Evolutionary conservation across 2,797 vertebrate genomes (phyloP).

Genomic region (Malurus splendens): DNA sequence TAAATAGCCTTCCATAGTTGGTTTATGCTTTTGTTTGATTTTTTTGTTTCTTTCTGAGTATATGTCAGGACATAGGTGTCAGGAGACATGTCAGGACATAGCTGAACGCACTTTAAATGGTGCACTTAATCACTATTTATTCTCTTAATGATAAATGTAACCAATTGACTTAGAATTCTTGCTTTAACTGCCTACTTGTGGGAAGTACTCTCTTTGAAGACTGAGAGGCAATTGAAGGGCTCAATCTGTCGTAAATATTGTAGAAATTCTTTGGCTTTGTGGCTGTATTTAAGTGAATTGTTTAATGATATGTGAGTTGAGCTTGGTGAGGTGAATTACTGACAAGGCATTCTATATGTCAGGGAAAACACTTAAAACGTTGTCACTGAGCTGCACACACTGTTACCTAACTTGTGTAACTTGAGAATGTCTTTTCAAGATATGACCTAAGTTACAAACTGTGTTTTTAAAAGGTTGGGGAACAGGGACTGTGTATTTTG

Average conservation of each 20-base stretch:
- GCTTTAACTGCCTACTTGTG: not conserved
- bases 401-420: not conserved
- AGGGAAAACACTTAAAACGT: not conserved
- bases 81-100: not conserved
- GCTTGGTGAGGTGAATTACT: not conserved
- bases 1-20: not conserved
- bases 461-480: not conserved
- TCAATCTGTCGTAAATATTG: not conserved
- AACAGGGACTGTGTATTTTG: not conserved
- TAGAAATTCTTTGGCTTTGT: not conserved
- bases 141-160: not conserved
- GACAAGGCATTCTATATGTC: not conserved
- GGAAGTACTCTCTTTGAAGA: not conserved
- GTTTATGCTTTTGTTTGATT: not conserved
- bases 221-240: not conserved
- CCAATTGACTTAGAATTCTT: not conserved
- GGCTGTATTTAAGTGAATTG: not conserved
- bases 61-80: not conserved
- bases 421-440: not conserved
- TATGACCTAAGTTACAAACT: not conserved
- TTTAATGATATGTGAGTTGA: not conserved
- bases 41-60: not conserved
- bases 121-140: not conserved
- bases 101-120: not conserved
- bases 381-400: not conserved